A percentile compares a stretch with the other conserved stretches of the same genome.
These are phyloP conservation scores for Diarsia rubi DNA, from an alignment of 2,888 invertebrate genomes.

Conservation along the genomic window DNA sequence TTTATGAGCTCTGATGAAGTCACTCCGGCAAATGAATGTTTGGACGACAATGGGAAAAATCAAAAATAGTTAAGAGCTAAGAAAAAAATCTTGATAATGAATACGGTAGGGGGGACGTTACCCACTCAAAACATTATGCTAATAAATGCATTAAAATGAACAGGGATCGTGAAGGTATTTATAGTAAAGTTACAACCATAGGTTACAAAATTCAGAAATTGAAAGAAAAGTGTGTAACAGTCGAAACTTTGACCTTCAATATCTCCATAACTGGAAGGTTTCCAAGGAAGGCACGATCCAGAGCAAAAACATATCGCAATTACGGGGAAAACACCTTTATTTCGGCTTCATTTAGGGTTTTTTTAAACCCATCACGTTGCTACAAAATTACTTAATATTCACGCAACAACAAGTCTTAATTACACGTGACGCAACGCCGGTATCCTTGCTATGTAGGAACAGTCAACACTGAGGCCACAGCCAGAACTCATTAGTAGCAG, in stretches of 20 bases:
- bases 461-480: slow-evolving; percentile 47
- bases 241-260: neutral
- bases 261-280: neutral
- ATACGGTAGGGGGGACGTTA: neutral
- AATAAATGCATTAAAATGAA: neutral
- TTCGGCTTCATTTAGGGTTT: neutral
- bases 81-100: too few species aligned
- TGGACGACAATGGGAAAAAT: neutral
- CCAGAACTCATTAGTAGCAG: slow-evolving; percentile 54
- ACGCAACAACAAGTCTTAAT: slow-evolving; percentile 23
- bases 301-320: neutral
- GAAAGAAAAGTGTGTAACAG: neutral
- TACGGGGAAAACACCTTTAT: neutral
- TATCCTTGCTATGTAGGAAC: slow-evolving; percentile 26
- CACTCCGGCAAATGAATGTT: neutral
- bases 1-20: neutral
- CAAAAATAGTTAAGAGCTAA: neutral
- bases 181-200: neutral
- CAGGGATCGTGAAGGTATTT: neutral
- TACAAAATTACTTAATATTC: neutral
- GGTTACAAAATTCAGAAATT: neutral
- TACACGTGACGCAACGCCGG: slow-evolving; percentile 25
- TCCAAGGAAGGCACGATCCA: neutral
- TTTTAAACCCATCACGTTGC: neutral
- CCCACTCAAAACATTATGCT: neutral